Conservation (phyloP, 2,797 vertebrate species). For the Luscinia megarhynchos region DNA sequence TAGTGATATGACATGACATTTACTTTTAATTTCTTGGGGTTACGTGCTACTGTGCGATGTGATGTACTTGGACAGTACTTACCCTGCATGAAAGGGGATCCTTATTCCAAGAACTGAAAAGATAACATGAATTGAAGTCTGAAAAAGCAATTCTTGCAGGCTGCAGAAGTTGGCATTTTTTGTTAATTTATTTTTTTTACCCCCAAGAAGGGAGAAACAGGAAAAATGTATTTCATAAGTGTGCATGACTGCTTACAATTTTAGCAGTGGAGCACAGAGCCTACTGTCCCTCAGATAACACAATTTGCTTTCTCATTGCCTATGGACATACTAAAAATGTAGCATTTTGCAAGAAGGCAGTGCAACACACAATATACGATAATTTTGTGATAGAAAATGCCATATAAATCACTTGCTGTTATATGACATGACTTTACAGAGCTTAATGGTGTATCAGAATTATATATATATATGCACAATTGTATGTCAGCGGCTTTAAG, state of each 20-base stretch:
- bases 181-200: not conserved
- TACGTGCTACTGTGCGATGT: not conserved
- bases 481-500: conserved; percentile 2
- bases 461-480: not conserved
- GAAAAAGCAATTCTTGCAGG: not conserved
- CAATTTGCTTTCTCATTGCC: conserved; percentile 9
- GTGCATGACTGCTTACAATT: conserved; percentile 1
- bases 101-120: not conserved
- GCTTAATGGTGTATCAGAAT: not conserved
- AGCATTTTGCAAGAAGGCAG: not conserved
- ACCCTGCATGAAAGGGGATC: not conserved
- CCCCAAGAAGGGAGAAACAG: not conserved
- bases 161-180: not conserved
- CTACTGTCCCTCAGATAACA: not conserved
- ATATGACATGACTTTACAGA: conserved; percentile 14
- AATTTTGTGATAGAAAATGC: not conserved
- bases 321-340: conserved; percentile 9
- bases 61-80: not conserved
- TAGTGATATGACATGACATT: not conserved
- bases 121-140: not conserved
- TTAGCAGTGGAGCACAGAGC: not conserved
- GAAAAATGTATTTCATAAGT: conserved; percentile 11
- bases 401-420: not conserved
- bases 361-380: not conserved
- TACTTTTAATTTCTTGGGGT: not conserved